Conservation (phyloP, 2,113 vertebrate species). For the Eleginops maclovinus region DNA sequence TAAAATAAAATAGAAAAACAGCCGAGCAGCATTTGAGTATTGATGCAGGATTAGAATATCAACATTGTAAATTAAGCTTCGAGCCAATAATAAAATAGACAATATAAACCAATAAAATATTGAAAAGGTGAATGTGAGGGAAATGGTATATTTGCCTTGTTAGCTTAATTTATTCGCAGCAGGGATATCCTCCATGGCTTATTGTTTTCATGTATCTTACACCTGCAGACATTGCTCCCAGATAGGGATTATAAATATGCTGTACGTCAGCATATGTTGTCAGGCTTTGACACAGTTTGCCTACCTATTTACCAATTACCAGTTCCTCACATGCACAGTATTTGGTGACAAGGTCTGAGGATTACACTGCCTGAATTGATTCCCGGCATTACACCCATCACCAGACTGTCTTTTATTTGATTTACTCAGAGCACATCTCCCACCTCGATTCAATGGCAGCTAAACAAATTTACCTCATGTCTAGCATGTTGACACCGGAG, state of each 20-base stretch:
- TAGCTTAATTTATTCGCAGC: neutral
- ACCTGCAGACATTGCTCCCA: constrained; percentile 28
- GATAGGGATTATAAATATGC: neutral
- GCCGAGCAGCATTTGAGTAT: too few species aligned
- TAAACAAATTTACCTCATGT: neutral
- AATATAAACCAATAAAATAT: neutral
- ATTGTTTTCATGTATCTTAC: constrained; percentile 9
- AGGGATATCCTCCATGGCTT: neutral
- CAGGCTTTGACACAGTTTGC: neutral
- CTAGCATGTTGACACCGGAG: neutral
- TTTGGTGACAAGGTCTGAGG: neutral
- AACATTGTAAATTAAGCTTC: too few species aligned
- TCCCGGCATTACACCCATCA: neutral
- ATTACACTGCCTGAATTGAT: neutral
- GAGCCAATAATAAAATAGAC: neutral
- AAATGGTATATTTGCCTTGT: neutral
- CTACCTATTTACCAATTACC: neutral
- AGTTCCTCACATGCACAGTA: neutral
- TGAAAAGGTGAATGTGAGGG: neutral
- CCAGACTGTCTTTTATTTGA: neutral
- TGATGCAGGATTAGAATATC: too few species aligned
- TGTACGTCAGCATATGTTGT: neutral
- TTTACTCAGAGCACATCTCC: neutral
- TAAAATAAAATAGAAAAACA: too few species aligned
- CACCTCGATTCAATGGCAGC: neutral